Base-by-base conservation (phyloP, 1,140 invertebrate species). In the Acyrthosiphon pisum region DNA sequence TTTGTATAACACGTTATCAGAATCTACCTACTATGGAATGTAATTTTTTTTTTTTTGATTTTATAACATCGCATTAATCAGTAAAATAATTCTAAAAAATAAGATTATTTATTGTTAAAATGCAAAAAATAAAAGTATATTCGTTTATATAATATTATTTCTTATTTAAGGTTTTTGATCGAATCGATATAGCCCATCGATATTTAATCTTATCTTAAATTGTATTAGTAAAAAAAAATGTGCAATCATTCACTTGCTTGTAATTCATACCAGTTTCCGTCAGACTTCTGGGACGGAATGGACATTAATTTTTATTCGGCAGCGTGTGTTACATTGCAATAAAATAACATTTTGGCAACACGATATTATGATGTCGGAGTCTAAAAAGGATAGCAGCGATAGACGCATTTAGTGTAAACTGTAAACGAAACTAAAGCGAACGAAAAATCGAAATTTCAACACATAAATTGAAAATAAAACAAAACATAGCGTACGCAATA, bases 381-480 rank as follows among this genome's bases (percentile, higher is more conserved):
- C 35, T 89, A 53, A n/a, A 26, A 35, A 6, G n/a, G 20, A 26
- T 46, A 1, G 41, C 30, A 30, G 30, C 30, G 41, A 20, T 23
- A 50, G 7, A 44, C 26, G 41, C 30, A 44, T 46, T 44, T 44
- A 46, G 44, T 48, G 84, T 1, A 53, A 35, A 50, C 9, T 48
- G 84, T 1, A 53, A 35, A 50, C 9, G 9, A 53, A 89, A 53
- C 46, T 22, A 37, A 50, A 53, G 22, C 50, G 48, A n/a, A 86
- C 9, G 20, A 88, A 48, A 48, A 87, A n/a, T 87, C 22, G 84
- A n/a, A 48, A 88, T 88, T 88, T 88, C 37, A 44, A 41, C 86
- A 50, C 87, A n/a, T n/a, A 87, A 88, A 88, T 88, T 48, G 86
- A 48, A 50, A 50, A 88, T 50, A 89, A 89, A 89, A 89, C 46